Base-by-base conservation (phyloP, 1,140 invertebrate genomes). In the Lordiphosa stackelbergi region DNA sequence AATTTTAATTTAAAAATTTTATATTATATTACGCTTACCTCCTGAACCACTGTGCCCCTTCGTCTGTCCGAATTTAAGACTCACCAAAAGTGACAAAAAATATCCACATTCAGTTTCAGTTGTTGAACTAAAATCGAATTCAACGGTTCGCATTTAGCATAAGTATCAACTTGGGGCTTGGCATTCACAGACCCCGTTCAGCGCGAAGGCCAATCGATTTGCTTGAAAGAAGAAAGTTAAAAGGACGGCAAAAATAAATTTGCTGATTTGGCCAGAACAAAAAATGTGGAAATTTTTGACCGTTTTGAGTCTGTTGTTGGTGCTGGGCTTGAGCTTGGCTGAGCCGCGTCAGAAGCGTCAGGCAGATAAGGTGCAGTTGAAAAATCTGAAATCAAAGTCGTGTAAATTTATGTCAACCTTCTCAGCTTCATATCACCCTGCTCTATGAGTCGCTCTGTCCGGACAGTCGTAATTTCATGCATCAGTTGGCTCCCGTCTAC, bases 371-470 rank as follows among this genome's bases (percentile, higher is more conserved):
- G 73, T 78, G 42, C 5, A 34, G 8, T 24, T 4, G 3, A 54
- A 10, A 22, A 12, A 37, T 6, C 35, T 45, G 19, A 5, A 12
- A 6, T 13, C 43, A 9, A 13, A 4, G 5, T 10, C 8, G 22
- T 5, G 22, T 24, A 24, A 3, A 28, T 19, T 6, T 4, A 3
- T 7, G 2, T 34, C 2, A 1, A 46, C 38, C 2, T 49, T 8
- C 5, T 10, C 31, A 87, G 85, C 59, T 87, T 6, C 73, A 87
- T 35, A 70, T 87, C 12, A 73, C 77, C 0, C 52, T 96, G 43
- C 95, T 94, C 66, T 96, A 95, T 74, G 95, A 97, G 88, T 91
- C 92, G 7, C 85, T 95, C 0, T 97, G 95, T 79, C 92, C 92
- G 0, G 94, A 95, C 74, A 95, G 94, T 74, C 90, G 90, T 34